These are phyloP conservation scores for Nesometra sesokonis DNA, from an alignment of 35 echinoderm and acorn worm species.

Conservation along the genomic window DNA sequence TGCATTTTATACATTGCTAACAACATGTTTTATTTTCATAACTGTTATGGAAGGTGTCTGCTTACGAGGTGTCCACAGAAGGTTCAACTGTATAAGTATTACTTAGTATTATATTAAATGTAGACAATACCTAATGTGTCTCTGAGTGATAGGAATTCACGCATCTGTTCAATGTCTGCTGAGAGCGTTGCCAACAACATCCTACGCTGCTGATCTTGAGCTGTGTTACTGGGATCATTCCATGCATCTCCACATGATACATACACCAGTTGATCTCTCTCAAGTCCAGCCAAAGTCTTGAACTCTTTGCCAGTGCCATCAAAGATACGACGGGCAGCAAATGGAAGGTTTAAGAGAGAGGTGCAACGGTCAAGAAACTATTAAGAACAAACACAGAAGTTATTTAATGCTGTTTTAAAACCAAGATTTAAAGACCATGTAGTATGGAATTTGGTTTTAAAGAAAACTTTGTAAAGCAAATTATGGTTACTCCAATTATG, in stretches of 20 bases:
- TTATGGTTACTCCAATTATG: no score
- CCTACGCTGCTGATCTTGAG: constrained; percentile 78
- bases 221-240: constrained; percentile 64
- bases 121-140: constrained; percentile 49
- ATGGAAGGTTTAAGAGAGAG: constrained; percentile 62
- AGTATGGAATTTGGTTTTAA: no score
- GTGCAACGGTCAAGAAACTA: constrained; percentile 95
- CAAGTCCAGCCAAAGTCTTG: constrained; percentile 30
- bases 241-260: constrained; percentile 79
- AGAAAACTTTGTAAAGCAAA: no score
- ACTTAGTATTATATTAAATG: no score
- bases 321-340: constrained; percentile 80
- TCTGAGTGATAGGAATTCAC: constrained; percentile 62
- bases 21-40: no score
- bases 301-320: constrained; percentile 58
- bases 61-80: no score
- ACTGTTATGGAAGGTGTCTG: no score
- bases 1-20: no score
- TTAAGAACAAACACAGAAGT: constrained; percentile 4
- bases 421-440: no score
- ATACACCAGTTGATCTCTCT: constrained; percentile 75
- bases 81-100: no score
- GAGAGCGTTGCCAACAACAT: constrained; percentile 66
- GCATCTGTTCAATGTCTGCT: constrained; percentile 81
- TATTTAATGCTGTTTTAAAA: no score